Evolutionary conservation across 2,888 invertebrate species (phyloP).

Genomic region (Tenthredo livida): DNA sequence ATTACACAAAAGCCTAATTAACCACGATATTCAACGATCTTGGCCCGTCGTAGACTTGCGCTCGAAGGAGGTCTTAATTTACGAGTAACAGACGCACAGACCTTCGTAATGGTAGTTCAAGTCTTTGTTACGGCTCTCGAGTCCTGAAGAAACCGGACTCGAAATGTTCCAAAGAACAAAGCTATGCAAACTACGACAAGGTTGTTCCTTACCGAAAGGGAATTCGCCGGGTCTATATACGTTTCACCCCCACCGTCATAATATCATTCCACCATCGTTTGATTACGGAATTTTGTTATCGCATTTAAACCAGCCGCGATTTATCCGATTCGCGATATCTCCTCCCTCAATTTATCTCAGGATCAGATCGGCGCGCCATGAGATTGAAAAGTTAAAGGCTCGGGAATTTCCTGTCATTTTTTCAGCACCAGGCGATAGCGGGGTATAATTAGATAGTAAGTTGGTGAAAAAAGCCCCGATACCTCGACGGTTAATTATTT

Average conservation of each 20-base stretch:
- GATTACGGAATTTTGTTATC: background rate
- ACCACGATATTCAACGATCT: slow-evolving; percentile 42
- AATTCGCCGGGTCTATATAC: background rate
- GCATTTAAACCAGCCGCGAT: background rate
- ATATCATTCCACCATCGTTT: background rate
- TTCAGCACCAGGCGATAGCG: background rate
- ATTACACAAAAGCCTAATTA: slow-evolving; percentile 43
- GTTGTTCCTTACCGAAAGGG: background rate
- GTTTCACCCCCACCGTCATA: background rate
- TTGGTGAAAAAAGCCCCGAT: background rate
- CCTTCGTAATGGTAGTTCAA: slow-evolving; percentile 41
- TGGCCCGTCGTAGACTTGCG: background rate
- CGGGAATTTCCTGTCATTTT: background rate
- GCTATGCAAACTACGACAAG: slow-evolving; percentile 24
- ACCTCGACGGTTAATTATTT: background rate
- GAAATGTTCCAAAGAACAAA: slow-evolving; percentile 34
- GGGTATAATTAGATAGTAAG: background rate
- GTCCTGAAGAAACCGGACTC: slow-evolving; percentile 23
- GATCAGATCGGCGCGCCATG: background rate
- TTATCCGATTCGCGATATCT: background rate
- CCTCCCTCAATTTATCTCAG: background rate
- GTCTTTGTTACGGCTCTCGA: slow-evolving; percentile 25
- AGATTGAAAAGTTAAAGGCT: background rate
- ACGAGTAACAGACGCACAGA: slow-evolving; percentile 36
- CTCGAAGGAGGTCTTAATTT: slow-evolving; percentile 3